phyloP scores from a whole-genome alignment of 2,888 invertebrate genomes.

The Zelleria hepariella region DNA sequence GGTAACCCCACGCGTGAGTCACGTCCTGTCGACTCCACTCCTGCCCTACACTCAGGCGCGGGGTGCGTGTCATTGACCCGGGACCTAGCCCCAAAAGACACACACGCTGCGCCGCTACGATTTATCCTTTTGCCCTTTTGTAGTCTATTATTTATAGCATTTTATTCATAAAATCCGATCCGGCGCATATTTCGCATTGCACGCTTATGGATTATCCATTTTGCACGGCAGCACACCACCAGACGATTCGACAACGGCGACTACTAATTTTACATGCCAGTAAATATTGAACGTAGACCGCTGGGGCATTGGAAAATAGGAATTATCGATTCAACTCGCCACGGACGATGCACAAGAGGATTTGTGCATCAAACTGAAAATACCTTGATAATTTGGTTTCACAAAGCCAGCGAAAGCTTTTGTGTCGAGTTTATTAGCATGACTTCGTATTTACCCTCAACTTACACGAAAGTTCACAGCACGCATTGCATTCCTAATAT shows the following conservation, averaged over 20 bases:
- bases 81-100: conserved; percentile 58
- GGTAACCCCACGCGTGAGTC: conserved; percentile 66
- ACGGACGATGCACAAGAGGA: background rate
- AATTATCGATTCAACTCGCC: background rate
- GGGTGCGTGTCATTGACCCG: conserved; percentile 70
- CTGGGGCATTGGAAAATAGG: background rate
- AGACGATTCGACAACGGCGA: background rate
- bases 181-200: conserved; percentile 36
- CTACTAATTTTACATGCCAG: background rate
- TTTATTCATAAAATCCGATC: conserved; percentile 42
- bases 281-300: background rate
- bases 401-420: background rate
- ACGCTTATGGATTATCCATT: conserved; percentile 39
- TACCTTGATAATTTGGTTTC: background rate
- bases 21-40: conserved; percentile 48
- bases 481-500: background rate
- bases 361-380: background rate
- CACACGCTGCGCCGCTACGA: conserved; percentile 41
- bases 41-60: conserved; percentile 55
- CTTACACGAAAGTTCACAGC: background rate
- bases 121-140: conserved; percentile 59
- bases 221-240: conserved; percentile 22
- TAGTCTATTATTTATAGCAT: conserved; percentile 54
- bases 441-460: too few relatives aligned
- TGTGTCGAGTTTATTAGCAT: too few relatives aligned